phyloP scores from a whole-genome alignment of 2,888 invertebrate genomes.

The Drosophila tanythrix region DNA sequence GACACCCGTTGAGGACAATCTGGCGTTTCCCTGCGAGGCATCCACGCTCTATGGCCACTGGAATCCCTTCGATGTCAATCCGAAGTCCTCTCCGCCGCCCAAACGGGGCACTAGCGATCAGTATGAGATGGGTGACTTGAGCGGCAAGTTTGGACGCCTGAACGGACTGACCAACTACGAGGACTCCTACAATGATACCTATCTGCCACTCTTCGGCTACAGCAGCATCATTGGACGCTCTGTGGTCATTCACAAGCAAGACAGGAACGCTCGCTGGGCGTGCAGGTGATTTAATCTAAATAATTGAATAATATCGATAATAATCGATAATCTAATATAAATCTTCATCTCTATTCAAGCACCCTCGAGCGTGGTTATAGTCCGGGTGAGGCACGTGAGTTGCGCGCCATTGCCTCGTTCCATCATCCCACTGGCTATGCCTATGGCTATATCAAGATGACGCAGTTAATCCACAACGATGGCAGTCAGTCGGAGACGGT shows the following conservation, averaged over 20 bases:
- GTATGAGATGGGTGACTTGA: slow-evolving; percentile 94
- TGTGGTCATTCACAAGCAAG: slow-evolving; percentile 91
- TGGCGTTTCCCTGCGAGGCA: slow-evolving; percentile 94
- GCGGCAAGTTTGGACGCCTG: slow-evolving; percentile 93
- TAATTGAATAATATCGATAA: not conserved
- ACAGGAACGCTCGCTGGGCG: slow-evolving; percentile 89
- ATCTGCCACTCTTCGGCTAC: slow-evolving; percentile 92
- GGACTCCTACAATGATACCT: slow-evolving; percentile 91
- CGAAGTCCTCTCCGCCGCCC: slow-evolving; percentile 87
- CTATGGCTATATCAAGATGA: slow-evolving; percentile 94
- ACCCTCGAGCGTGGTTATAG: slow-evolving; percentile 94
- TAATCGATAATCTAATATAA: not conserved
- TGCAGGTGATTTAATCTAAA: slow-evolving; percentile 85
- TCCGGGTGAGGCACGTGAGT: slow-evolving; percentile 93
- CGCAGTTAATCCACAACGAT: slow-evolving; percentile 94
- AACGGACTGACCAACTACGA: slow-evolving; percentile 87
- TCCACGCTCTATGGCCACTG: slow-evolving; percentile 93
- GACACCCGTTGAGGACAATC: slow-evolving; percentile 92
- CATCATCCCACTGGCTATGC: slow-evolving; percentile 94
- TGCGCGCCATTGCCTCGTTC: slow-evolving; percentile 95
- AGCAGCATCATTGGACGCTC: slow-evolving; percentile 94
- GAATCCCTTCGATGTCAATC: slow-evolving; percentile 92
- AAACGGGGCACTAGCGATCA: slow-evolving; percentile 91
- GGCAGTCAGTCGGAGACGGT: slow-evolving; percentile 95
- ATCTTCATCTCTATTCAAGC: slow-evolving; percentile 82